A percentile compares a stretch with the other conserved stretches of the same genome.
Evolutionary conservation across 2,113 vertebrate genomes (phyloP).

Genomic region (Sapayoa aenigma): DNA sequence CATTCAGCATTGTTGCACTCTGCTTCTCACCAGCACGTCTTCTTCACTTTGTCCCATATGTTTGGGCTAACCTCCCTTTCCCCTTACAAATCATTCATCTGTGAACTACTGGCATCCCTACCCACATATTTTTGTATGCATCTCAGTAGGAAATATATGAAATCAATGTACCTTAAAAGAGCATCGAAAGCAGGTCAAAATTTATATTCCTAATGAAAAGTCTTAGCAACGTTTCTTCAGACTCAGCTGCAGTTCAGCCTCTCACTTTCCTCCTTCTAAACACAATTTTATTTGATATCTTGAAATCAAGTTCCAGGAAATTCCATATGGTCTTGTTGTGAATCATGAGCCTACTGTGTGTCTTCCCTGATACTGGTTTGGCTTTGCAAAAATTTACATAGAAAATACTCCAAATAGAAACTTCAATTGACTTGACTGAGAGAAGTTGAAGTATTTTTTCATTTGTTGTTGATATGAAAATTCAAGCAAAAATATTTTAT

Average conservation of each 20-base stretch:
- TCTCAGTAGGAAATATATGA: neutral
- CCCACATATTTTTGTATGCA: neutral
- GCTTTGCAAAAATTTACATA: neutral
- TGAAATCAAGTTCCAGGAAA: constrained; percentile 19
- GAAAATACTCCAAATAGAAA: neutral
- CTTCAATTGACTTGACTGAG: neutral
- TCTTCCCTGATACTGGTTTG: neutral
- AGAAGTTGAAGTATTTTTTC: neutral
- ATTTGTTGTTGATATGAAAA: neutral
- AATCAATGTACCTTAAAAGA: neutral
- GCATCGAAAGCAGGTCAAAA: neutral
- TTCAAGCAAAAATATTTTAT: neutral
- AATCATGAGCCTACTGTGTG: constrained; percentile 12
- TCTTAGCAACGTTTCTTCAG: neutral
- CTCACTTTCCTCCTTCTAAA: neutral
- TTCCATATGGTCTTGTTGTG: constrained; percentile 6
- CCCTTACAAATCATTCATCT: neutral
- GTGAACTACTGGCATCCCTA: neutral
- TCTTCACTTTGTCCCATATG: neutral
- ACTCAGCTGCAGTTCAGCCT: neutral
- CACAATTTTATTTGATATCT: neutral
- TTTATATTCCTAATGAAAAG: neutral
- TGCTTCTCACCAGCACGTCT: constrained; percentile 1
- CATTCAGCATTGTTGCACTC: neutral
- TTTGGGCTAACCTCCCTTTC: constrained; percentile 15